These are phyloP conservation scores for Paramuricea clavata DNA, from an alignment of 92 coral and sea anemone species.

Conservation along the genomic window DNA sequence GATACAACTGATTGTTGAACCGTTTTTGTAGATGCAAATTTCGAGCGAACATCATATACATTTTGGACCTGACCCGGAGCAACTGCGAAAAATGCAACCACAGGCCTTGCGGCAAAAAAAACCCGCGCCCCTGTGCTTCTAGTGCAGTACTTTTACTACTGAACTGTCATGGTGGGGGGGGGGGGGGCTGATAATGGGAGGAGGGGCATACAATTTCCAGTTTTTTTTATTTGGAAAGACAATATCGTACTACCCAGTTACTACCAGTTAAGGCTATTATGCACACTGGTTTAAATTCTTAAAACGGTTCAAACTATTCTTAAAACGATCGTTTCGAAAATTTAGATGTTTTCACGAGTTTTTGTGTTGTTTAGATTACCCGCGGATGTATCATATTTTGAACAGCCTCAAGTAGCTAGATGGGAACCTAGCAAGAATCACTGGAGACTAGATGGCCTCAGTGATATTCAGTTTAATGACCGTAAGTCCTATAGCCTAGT, in stretches of 20 bases:
- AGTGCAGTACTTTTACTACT: too few relatives aligned
- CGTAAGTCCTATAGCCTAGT: slow-evolving; percentile 49
- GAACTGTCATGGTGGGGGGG: too few relatives aligned
- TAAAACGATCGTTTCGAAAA: not conserved
- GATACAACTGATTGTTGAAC: not conserved
- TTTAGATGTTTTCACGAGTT: not conserved
- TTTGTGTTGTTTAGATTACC: slow-evolving; percentile 74
- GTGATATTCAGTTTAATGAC: slow-evolving; percentile 81
- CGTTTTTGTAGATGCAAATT: not conserved
- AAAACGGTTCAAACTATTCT: not conserved
- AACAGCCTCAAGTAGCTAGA: slow-evolving; percentile 89
- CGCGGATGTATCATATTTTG: slow-evolving; percentile 85
- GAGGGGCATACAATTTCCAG: too few relatives aligned
- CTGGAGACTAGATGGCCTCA: slow-evolving; percentile 89
- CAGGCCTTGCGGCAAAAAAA: too few relatives aligned
- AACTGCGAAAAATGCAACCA: too few relatives aligned
- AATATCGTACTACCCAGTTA: too few relatives aligned
- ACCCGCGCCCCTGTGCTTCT: too few relatives aligned
- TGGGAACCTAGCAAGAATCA: slow-evolving; percentile 90
- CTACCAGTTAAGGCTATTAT: too few relatives aligned
- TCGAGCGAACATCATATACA: not conserved
- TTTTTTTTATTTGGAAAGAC: too few relatives aligned
- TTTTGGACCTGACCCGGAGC: too few relatives aligned
- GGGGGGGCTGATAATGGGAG: too few relatives aligned
- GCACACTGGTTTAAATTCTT: not conserved